Evolutionary conservation across 2,797 vertebrate genomes (phyloP), one percentile per base, ranked within the genome.

Genomic region (Chaetophractus vellerosus): DNA sequence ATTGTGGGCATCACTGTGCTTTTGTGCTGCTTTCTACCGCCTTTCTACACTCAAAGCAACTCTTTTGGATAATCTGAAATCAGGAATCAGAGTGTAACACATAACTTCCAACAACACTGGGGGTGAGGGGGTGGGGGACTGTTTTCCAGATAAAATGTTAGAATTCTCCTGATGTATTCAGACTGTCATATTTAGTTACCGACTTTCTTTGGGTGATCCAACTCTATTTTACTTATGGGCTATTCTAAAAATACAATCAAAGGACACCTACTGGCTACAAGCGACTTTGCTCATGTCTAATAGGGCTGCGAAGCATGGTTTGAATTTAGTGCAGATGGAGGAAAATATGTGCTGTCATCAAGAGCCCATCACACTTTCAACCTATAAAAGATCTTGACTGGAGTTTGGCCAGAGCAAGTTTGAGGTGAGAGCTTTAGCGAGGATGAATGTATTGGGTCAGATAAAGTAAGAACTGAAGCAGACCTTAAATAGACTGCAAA

Each of bases 291-390:
- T 97, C 95, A 80, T 97, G 98, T 97, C 74, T 96, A 96, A 97
- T 94, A 96, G 97, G 91, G 55, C 96, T 98, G 94, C 36, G 93
- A 96, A 97, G 98, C 97, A 98, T 98, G 98, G 97, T 98, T 98
- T 98, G 97, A 98, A 98, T 98, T 98, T 98, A 98, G 95, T 96
- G 94, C 98, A 98, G 97, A 98, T 98, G 97, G 96, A 89, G 96
- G 95, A 96, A 98, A 98, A 97, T 98, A 97, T 97, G 96, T 97
- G 97, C 97, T 92, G 96, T 98, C 96, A 93, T 96, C 96, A 74
- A 85, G 82, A 93, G 86, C 89, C 72, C 57, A 82, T 97, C 95
- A 96, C 90, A 90, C 90, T 95, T 96, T 91, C 90, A 91, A 84
- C 92, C 96, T 80, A 91, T 91, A 79, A 97, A 96, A 96, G 95